Conservation (phyloP, 2,113 vertebrate genomes). For the Castor canadensis region DNA sequence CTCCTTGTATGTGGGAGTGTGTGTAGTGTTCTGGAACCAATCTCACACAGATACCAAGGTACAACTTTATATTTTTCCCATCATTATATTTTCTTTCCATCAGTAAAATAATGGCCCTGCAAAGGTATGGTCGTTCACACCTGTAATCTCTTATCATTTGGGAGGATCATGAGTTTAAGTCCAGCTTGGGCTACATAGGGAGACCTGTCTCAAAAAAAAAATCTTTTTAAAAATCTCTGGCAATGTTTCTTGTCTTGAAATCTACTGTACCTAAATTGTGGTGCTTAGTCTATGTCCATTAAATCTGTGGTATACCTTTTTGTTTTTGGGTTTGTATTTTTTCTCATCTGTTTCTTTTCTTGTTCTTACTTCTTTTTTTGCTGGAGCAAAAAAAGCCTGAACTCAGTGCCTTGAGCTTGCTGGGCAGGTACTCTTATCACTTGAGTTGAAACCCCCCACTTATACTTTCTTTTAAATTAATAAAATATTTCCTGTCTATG, state of each 20-base stretch:
- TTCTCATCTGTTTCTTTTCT: neutral
- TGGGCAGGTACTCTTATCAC: too few species aligned
- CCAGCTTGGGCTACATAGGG: too few species aligned
- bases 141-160: too few species aligned
- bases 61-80: neutral
- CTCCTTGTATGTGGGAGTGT: neutral
- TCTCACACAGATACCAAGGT: neutral
- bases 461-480: neutral
- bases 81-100: neutral
- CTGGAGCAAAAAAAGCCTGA: too few species aligned
- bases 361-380: neutral
- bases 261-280: neutral
- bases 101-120: neutral
- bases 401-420: too few species aligned
- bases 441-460: too few species aligned
- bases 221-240: too few species aligned
- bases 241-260: conserved; percentile 8
- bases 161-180: too few species aligned
- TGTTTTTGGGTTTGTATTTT: neutral
- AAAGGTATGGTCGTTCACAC: too few species aligned
- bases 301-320: neutral
- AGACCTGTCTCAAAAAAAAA: too few species aligned
- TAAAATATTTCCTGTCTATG: neutral
- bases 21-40: neutral
- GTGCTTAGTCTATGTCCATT: neutral